Percentiles rank a stretch among this genome's conserved stretches.
These are phyloP conservation scores for Raja brachyura DNA, from an alignment of 2,113 vertebrate species.

Conservation along the genomic window DNA sequence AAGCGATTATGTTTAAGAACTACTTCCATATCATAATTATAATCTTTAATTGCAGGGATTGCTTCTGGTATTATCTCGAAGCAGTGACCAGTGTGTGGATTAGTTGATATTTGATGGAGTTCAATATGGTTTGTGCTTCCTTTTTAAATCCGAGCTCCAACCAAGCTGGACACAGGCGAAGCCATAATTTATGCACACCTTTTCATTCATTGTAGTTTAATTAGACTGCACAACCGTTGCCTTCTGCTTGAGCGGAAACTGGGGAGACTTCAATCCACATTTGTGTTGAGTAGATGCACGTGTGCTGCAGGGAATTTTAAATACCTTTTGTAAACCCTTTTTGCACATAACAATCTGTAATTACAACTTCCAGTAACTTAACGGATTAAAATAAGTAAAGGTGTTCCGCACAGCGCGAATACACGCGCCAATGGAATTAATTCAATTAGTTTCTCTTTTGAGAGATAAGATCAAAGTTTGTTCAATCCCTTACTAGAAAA, in stretches of 20 bases:
- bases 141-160: constrained; percentile 19
- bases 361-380: neutral
- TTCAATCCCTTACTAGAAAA: neutral
- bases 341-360: neutral
- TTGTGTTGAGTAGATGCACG: neutral
- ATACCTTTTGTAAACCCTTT: neutral
- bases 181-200: constrained; percentile 29
- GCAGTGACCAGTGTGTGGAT: constrained; percentile 18
- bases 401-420: neutral
- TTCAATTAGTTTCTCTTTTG: neutral
- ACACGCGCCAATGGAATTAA: neutral
- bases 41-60: neutral
- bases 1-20: neutral
- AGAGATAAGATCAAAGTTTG: neutral
- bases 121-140: neutral
- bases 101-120: constrained; percentile 30
- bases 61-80: neutral
- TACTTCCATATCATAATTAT: neutral
- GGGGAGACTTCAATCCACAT: constrained; percentile 17
- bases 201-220: constrained; percentile 21
- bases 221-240: constrained; percentile 14
- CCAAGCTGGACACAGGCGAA: neutral
- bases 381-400: constrained; percentile 5
- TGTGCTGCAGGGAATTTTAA: constrained; percentile 3
- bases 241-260: neutral